A percentile compares a stretch with the other conserved stretches of the same genome.
Evolutionary conservation across 53 echinoderm and acorn worm genomes (phyloP).

Genomic region (Patiria pectinifera): DNA sequence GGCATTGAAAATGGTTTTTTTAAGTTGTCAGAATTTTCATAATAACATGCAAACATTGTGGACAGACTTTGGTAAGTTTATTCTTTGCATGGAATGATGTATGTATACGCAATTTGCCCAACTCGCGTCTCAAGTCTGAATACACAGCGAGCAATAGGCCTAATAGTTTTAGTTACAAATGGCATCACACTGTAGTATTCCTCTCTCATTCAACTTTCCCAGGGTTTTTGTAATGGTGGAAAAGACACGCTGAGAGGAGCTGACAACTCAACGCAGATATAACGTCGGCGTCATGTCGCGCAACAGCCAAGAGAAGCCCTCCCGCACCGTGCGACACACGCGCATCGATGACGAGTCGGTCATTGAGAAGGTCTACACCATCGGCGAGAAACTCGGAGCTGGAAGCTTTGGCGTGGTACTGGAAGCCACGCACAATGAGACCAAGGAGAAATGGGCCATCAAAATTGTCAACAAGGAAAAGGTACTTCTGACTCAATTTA

Average conservation of each 20-base stretch:
- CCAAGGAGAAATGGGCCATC: constrained; percentile 89
- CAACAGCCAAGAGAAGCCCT: constrained; percentile 52
- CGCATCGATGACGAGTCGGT: constrained; percentile 90
- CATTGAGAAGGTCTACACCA: constrained; percentile 86
- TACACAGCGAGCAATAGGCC: no score
- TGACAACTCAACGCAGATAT: no score
- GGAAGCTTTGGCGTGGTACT: constrained; percentile 97
- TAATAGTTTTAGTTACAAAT: no score
- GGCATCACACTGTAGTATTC: background rate
- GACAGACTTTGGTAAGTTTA: no score
- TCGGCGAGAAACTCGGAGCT: constrained; percentile 85
- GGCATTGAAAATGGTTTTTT: no score
- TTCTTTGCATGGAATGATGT: no score
- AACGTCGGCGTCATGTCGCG: constrained; percentile 29
- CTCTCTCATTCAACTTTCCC: background rate
- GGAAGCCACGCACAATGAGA: constrained; percentile 81
- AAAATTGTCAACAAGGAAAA: constrained; percentile 98
- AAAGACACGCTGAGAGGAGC: background rate
- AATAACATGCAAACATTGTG: no score
- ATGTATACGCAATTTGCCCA: no score
- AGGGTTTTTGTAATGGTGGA: constrained; percentile 3
- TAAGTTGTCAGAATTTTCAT: no score
- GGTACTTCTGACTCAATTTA: constrained; percentile 60
- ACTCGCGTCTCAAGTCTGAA: no score
- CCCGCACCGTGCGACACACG: constrained; percentile 80